Base-by-base conservation (phyloP, 1,140 invertebrate species). In the Conopomorpha cramerella region DNA sequence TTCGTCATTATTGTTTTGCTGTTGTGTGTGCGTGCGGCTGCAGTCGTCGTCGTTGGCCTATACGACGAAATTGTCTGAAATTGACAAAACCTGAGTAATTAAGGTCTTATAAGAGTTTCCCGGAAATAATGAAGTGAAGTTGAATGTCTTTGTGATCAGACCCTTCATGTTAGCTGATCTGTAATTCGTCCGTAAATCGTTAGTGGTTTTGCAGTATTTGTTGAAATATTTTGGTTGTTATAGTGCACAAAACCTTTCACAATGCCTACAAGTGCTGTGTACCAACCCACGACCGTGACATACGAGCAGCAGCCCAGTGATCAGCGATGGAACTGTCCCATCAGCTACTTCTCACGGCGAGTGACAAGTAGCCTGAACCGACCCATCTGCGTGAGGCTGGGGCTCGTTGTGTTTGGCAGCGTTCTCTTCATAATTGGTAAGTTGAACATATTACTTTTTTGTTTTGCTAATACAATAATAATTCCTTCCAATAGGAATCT, bases 241-340 rank as follows among this genome's bases (percentile, higher is more conserved):
- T n/a, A n/a, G n/a, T n/a, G 19, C 10, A 6, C 28, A 11, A 11
- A 13, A 4, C 10, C 23, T 11, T 29, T 47, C 45, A 73, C 45
- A 46, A 85, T 86, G 84, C 82, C 83, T 41, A 82, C 80, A 36
- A 83, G 82, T 49, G 83, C 84, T 29, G 85, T 87, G 15, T 87
- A 87, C 67, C 85, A 86, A 58, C 85, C 85, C 0, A 87, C 85
- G 30, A 87, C 85, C 38, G 84, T 86, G 25, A 85, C 84, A 34
- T 87, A 86, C 57, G 84, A 86, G 52, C 81, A 77, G 43, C 81
- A 82, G 49, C 78, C 71, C 25, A 76, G 51, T 51, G 76, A 65
- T 34, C 67, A 72, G 38, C 51, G 77, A 36, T 78, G 77, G 74
- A 76, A 78, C 44, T 74, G 80, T 40, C 81, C 81, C 8, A 81